phyloP scores from a whole-genome alignment of 2,113 vertebrate genomes.

The Cinclus mexicanus region DNA sequence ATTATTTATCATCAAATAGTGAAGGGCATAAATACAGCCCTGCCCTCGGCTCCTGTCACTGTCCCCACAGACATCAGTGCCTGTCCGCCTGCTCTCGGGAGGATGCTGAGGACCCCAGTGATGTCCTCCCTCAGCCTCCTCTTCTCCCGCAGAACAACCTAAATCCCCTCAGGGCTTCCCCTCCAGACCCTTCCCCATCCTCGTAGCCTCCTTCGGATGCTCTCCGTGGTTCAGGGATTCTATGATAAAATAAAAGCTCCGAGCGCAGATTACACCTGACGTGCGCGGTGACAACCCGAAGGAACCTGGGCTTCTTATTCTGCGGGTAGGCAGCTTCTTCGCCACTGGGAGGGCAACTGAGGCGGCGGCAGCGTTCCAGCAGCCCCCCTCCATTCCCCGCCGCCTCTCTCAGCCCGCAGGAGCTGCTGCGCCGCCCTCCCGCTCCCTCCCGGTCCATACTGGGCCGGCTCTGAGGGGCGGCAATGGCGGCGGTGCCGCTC shows the following conservation, averaged over 20 bases:
- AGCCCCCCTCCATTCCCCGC: rapidly evolving
- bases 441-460: rapidly evolving
- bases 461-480: rapidly evolving
- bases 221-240: neutral
- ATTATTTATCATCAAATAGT: neutral
- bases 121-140: neutral
- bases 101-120: rapidly evolving
- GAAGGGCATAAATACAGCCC: neutral
- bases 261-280: neutral
- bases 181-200: neutral
- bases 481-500: neutral
- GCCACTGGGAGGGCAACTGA: neutral
- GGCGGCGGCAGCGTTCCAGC: neutral
- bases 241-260: neutral
- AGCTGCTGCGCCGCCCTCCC: rapidly evolving
- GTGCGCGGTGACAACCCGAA: rapidly evolving
- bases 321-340: rapidly evolving
- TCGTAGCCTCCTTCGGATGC: neutral
- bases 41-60: neutral
- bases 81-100: neutral
- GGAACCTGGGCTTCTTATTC: rapidly evolving
- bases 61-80: neutral
- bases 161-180: neutral
- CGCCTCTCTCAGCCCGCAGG: rapidly evolving
- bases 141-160: neutral